These are phyloP conservation scores for Melanotaenia boesemani DNA, from an alignment of 2,797 vertebrate genomes.

Conservation along the genomic window DNA sequence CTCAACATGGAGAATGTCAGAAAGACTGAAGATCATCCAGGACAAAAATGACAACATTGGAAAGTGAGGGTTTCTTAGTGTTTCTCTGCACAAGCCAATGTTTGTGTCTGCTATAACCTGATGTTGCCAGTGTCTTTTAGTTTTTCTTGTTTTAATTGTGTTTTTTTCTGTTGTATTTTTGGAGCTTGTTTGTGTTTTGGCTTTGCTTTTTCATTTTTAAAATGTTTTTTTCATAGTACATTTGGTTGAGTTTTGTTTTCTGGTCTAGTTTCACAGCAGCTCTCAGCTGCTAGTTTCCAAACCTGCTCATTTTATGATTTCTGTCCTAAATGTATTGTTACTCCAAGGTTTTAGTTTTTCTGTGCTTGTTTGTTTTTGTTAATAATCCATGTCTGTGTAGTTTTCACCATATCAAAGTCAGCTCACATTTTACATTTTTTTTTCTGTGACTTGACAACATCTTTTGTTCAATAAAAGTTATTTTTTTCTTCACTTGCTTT, in stretches of 20 bases:
- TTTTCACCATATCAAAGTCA: not conserved
- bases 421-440: not conserved
- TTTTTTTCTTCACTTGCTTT: not conserved
- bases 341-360: not conserved
- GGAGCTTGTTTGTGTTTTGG: not conserved
- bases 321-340: not conserved
- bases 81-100: not conserved
- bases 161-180: not conserved
- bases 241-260: not conserved
- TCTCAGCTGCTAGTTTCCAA: not conserved
- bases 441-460: not conserved
- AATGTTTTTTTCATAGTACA: not conserved
- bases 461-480: not conserved
- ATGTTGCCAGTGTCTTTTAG: too few relatives aligned
- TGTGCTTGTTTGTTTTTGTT: not conserved
- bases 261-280: not conserved
- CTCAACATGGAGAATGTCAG: slow-evolving; percentile 4
- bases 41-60: not conserved
- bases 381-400: not conserved
- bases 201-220: not conserved
- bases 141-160: too few relatives aligned
- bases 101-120: too few relatives aligned
- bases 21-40: not conserved
- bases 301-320: not conserved
- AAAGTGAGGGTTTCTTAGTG: not conserved